These are phyloP conservation scores for Oxystoma pomonae DNA, from an alignment of 2,888 invertebrate genomes.

Conservation along the genomic window DNA sequence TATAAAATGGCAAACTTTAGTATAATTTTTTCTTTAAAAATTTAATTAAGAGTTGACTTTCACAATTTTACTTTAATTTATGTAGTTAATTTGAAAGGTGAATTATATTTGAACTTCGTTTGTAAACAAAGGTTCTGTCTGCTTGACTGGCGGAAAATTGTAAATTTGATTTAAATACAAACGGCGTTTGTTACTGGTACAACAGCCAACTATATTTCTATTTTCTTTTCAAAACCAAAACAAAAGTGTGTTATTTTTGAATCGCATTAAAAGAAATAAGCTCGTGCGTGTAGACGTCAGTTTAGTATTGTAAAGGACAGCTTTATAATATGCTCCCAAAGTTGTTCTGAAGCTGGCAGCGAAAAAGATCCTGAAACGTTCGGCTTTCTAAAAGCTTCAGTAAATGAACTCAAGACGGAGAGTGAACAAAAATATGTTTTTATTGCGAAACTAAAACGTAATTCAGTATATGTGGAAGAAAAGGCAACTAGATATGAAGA, in stretches of 20 bases:
- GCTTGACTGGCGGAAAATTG: too few species aligned
- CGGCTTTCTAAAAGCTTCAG: background rate
- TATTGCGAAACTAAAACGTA: background rate
- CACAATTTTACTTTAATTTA: too few species aligned
- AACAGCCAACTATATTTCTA: too few species aligned
- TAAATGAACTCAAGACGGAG: background rate
- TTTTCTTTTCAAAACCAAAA: too few species aligned
- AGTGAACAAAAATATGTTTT: background rate
- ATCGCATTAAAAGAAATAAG: constrained; percentile 58
- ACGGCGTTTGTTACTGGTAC: too few species aligned
- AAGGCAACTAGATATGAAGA: background rate
- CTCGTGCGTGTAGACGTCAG: background rate
- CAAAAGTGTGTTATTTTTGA: background rate
- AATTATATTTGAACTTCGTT: too few species aligned
- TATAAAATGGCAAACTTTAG: too few species aligned
- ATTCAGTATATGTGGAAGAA: background rate
- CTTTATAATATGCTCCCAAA: background rate
- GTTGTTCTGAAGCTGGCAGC: background rate
- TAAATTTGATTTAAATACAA: too few species aligned
- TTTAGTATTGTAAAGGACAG: background rate
- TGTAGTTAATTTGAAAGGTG: too few species aligned
- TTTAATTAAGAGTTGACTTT: too few species aligned
- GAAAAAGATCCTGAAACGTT: background rate
- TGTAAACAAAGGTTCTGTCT: too few species aligned
- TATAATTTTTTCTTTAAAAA: too few species aligned